phyloP scores from a whole-genome alignment of 2,888 invertebrate genomes.

The Endotricha flammealis region DNA sequence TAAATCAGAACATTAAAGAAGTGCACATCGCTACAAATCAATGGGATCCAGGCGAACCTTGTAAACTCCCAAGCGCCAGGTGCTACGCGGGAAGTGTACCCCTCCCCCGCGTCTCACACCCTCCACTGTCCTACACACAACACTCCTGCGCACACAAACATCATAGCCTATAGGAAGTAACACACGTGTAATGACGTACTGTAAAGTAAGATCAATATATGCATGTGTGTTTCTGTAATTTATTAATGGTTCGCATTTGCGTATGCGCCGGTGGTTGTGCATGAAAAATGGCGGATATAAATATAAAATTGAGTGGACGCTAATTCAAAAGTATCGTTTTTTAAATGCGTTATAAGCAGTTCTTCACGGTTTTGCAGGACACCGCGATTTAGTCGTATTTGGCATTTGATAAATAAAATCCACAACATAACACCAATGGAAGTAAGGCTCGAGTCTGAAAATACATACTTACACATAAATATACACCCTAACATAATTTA shows the following conservation, averaged over 20 bases:
- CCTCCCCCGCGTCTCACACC: slow-evolving; percentile 24
- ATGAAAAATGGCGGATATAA: slow-evolving; percentile 65
- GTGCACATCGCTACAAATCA: slow-evolving; percentile 67
- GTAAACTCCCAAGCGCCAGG: slow-evolving; percentile 72
- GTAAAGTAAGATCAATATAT: slow-evolving; percentile 38
- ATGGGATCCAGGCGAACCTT: slow-evolving; percentile 61
- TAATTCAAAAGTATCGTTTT: slow-evolving; percentile 56
- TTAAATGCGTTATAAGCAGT: slow-evolving; percentile 30
- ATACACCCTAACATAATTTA: too few relatives aligned
- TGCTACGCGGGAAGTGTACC: slow-evolving; percentile 70
- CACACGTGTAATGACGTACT: slow-evolving; percentile 42
- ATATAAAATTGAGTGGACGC: slow-evolving; percentile 58
- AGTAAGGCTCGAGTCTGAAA: too few relatives aligned
- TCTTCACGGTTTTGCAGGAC: slow-evolving; percentile 6
- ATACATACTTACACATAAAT: too few relatives aligned
- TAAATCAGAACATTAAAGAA: slow-evolving; percentile 50
- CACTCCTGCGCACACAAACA: slow-evolving; percentile 35
- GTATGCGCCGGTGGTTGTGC: slow-evolving; percentile 56
- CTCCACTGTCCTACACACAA: slow-evolving; percentile 6
- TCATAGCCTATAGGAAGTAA: slow-evolving; percentile 44
- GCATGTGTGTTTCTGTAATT: slow-evolving; percentile 64
- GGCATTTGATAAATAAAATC: too few relatives aligned
- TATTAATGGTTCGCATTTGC: slow-evolving; percentile 70
- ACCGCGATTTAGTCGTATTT: too few relatives aligned
- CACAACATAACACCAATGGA: too few relatives aligned